Conservation (phyloP, 2,113 vertebrate species). For the Rana temporaria region DNA sequence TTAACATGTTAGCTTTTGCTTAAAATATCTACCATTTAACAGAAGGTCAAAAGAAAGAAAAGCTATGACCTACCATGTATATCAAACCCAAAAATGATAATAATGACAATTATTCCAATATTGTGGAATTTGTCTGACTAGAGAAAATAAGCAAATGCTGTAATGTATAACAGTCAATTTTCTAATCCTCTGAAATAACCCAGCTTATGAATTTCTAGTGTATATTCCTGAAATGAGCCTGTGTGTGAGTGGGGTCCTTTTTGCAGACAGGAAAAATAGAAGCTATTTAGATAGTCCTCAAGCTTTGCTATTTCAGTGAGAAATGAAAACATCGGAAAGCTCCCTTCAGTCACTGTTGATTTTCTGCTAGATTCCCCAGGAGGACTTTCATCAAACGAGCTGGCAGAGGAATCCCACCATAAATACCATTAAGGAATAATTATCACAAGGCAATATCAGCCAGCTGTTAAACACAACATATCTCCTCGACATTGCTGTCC, state of each 20-base stretch:
- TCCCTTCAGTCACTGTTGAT: constrained; percentile 12
- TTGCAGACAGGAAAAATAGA: constrained; percentile 2
- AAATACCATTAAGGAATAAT: constrained; percentile 28
- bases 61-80: too few species aligned
- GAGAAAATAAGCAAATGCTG: background rate
- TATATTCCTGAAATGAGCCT: background rate
- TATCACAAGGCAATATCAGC: background rate
- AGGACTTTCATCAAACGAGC: constrained; percentile 10
- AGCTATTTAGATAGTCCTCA: background rate
- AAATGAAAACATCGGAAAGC: constrained; percentile 18
- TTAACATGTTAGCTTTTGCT: too few species aligned
- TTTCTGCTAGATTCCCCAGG: constrained; percentile 5
- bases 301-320: constrained; percentile 7
- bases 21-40: too few species aligned
- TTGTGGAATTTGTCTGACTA: too few species aligned
- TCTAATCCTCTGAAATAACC: constrained; percentile 25
- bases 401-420: constrained; percentile 17
- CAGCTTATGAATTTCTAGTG: background rate
- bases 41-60: too few species aligned
- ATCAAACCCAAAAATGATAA: too few species aligned
- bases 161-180: background rate
- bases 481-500: background rate
- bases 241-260: background rate
- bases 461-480: constrained; percentile 10
- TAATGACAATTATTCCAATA: too few species aligned